Evolutionary conservation across 2,797 vertebrate species (phyloP), one percentile per base, ranked within the genome.

Genomic region (Syngnathus acus): DNA sequence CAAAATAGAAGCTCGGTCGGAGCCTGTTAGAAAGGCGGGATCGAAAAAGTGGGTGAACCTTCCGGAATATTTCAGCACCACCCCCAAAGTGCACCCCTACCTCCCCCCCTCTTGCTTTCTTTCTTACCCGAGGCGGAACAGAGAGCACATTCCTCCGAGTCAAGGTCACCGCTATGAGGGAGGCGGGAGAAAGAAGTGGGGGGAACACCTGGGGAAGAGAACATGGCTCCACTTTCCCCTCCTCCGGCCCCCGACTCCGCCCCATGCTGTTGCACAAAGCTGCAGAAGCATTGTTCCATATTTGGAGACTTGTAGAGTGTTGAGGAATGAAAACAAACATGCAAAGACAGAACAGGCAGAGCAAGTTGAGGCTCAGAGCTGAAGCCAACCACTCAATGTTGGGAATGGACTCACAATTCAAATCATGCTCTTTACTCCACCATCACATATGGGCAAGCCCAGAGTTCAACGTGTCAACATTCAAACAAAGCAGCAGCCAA

Each of bases 141-240:
- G 84, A 85, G 84, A 86, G 83, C 82, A 83, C 86, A 89, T 89
- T 90, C 89, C 87, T 87, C 77, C 69, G 70, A 78, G 85, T 88
- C 87, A 90, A 89, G 87, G 84, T 87, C 86, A 88, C 78, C 62
- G 38, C 65, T 54, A 81, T 64, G 78, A 70, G 67, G 71, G 71
- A 70, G 73, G 69, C 43, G 64, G 62, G 47, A 66, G 77, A 65
- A 73, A 32, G 60, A 32, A 38, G 55, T 16, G 19, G 67, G 72
- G 68, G 66, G 47, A 81, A 87, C 87, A 87, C 86, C 86, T 89
- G 87, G 88, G 72, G 77, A 83, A 73, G 77, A 82, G 77, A 86
- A 85, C 82, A 75, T 72, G 68, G 67, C 78, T 62, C 21, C 47
- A 14, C 19, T 14, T 53, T 68, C 50, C 57, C 39, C 64, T 64